These are phyloP conservation scores for Zaprionus davidi DNA, from an alignment of 1,140 invertebrate genomes.

Conservation along the genomic window DNA sequence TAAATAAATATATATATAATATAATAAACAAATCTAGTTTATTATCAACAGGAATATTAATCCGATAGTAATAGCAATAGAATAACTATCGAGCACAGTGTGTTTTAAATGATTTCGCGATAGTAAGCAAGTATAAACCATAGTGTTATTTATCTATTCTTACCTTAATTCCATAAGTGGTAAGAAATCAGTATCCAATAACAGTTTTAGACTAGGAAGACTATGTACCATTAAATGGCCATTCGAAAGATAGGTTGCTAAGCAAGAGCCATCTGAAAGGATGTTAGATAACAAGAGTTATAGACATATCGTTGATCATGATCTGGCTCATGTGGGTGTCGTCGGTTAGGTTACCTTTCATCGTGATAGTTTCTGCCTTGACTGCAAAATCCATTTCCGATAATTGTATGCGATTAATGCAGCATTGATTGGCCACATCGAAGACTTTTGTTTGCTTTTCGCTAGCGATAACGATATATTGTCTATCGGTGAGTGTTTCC, in stretches of 20 bases:
- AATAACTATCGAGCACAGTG: neutral
- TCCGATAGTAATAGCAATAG: neutral
- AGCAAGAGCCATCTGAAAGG: conserved; percentile 95
- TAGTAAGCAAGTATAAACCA: neutral
- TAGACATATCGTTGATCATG: neutral
- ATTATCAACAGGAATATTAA: neutral
- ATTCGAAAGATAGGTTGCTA: conserved; percentile 96
- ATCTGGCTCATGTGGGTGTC: too few relatives aligned
- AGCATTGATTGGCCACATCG: conserved; percentile 97
- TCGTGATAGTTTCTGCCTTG: conserved; percentile 95
- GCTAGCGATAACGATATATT: conserved; percentile 96
- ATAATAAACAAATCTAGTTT: too few relatives aligned
- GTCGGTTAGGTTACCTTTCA: conserved; percentile 89
- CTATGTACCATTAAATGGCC: conserved; percentile 96
- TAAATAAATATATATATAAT: too few relatives aligned
- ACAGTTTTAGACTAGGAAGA: conserved; percentile 95
- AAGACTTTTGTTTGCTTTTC: conserved; percentile 98
- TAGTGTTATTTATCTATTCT: conserved; percentile 43
- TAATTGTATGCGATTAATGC: conserved; percentile 93
- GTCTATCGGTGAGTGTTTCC: conserved; percentile 90
- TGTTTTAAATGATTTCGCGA: too few relatives aligned
- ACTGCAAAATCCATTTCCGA: conserved; percentile 96
- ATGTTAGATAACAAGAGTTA: neutral
- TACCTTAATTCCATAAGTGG: conserved; percentile 97
- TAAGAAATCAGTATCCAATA: conserved; percentile 97